Evolutionary conservation across 1,140 invertebrate species (phyloP).

Genomic region (Rhynchophorus ferrugineus): DNA sequence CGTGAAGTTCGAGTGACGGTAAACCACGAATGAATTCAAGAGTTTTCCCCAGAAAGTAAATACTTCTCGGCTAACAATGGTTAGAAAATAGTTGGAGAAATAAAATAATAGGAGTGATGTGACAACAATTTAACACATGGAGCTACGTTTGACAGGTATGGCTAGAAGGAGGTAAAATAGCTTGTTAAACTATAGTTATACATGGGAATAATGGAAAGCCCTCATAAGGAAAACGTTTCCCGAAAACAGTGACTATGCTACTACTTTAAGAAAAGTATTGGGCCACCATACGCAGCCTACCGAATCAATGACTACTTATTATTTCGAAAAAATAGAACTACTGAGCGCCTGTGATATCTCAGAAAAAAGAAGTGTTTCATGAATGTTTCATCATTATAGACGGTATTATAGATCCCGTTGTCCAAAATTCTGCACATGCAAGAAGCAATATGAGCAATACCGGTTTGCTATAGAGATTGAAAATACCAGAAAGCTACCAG

Average conservation of each 20-base stretch:
- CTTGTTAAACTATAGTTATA: conserved; percentile 9
- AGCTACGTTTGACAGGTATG: conserved; percentile 6
- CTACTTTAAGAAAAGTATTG: conserved; percentile 10
- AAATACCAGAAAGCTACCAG: neutral
- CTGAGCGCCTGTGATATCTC: conserved; percentile 4
- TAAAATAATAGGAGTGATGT: conserved; percentile 14
- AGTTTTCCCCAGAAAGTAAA: conserved; percentile 5
- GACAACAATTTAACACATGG: conserved; percentile 15
- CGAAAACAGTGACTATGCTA: conserved; percentile 16
- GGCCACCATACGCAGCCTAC: neutral
- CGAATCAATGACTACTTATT: conserved; percentile 8
- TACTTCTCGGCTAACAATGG: conserved; percentile 5
- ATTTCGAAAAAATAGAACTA: conserved; percentile 13
- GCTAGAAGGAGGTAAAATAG: conserved; percentile 15
- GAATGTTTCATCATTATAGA: too few relatives aligned
- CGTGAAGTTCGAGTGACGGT: too few relatives aligned
- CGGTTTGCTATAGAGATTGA: conserved; percentile 4
- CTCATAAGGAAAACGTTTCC: conserved; percentile 14
- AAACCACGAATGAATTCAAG: conserved; percentile 13
- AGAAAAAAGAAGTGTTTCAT: conserved; percentile 15
- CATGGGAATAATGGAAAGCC: conserved; percentile 16
- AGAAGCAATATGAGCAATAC: conserved; percentile 17
- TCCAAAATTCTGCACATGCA: conserved; percentile 14
- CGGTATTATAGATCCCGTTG: conserved; percentile 4
- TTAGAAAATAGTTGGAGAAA: conserved; percentile 17